Base-by-base conservation (phyloP, 2,888 invertebrate genomes). In the Buathra laborator region DNA sequence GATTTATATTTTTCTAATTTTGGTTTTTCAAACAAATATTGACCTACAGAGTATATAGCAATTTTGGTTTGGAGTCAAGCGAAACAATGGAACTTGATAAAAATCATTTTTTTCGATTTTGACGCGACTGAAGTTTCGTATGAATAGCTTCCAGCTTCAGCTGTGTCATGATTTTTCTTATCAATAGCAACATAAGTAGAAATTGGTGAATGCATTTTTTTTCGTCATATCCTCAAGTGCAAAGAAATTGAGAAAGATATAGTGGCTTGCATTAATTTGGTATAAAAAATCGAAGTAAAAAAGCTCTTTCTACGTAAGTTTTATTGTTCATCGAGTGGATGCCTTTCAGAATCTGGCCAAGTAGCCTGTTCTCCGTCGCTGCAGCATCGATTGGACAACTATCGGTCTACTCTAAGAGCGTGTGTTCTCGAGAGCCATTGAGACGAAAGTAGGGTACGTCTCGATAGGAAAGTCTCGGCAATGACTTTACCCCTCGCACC, bases 351-450 rank as follows among this genome's bases (percentile, higher is more conserved):
- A 51, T 29, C 43, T 71, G 43, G 43, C 29, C 32, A 32, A 70
- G 70, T n/a, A 53, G 53, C 71, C 37, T 48, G 74, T 75, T 37
- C 56, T 56, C 59, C 7, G 59, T 67, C 53, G 67, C 44, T 75
- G 67, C 67, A 37, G 19, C 53, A 74, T 48, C 81, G 46, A 81
- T 75, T 81, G 48, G 81, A 56, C 46, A 62, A 81, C 81, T 74
- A 79, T 79, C 51, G 64, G 62, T 71, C 48, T 71, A 32, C 51
- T 32, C 43, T 64, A 46, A 24, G 37, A 51, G 53, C 46, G 68
- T 59, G 67, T 68, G 44, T 64, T 70, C 68, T 68, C 67, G 74
- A 67, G 67, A 46, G 68, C 24, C 59, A 74, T 68, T 59, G 80
- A 74, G 56, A 48, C 32, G 46, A 32, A 43, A 62, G 66, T 64